Base-by-base conservation (phyloP, 2,113 vertebrate genomes). In the Oreochromis aureus region DNA sequence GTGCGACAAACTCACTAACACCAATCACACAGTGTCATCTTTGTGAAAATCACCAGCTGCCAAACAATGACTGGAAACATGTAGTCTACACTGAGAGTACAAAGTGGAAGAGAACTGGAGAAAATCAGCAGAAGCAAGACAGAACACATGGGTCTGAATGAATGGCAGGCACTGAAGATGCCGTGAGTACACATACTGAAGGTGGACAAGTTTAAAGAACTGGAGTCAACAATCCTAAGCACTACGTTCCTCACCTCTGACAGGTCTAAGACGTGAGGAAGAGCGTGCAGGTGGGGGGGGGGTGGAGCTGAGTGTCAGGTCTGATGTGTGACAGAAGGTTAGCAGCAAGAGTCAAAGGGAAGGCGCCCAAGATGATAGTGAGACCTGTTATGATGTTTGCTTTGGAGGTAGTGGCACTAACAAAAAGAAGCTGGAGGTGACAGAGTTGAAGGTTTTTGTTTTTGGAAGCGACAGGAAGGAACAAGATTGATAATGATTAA, bases 121-220 rank as follows among this genome's bases (percentile, higher is more conserved):
- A 36, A 66, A 66, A n/a, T 19, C 18, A 66, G 61, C 34, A 66
- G 30, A 10, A 34, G 59, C 30, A 4, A 34, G 32, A 34, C 59
- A 34, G 30, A 61, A 61, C 1, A 6, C 16, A 34, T 61, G 30
- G 15, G 30, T 19, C 18, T 34, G 27, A 34, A 61, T 61, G 30
- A 19, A 2, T 0, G 30, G 27, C 24, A 30, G 56, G 13, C 3
- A 32, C 7, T 61, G 58, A 61, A 36, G 59, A 66, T 66, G 61
- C 32, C 36, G 32, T 0, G 32, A 66, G 32, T 36, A 0, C 58
- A 18, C 13, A 15, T 30, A 32, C 6, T 34, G 32, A 34, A 39
- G 36, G 36, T 39, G 36, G 36, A 39, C 8, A 2, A 39, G 36
- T 36, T 63, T 63, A 63, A 63, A 63, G 16, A 63, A 19, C 59